phyloP scores from a whole-genome alignment of 2,113 vertebrate genomes.

The Geothlypis trichas region DNA sequence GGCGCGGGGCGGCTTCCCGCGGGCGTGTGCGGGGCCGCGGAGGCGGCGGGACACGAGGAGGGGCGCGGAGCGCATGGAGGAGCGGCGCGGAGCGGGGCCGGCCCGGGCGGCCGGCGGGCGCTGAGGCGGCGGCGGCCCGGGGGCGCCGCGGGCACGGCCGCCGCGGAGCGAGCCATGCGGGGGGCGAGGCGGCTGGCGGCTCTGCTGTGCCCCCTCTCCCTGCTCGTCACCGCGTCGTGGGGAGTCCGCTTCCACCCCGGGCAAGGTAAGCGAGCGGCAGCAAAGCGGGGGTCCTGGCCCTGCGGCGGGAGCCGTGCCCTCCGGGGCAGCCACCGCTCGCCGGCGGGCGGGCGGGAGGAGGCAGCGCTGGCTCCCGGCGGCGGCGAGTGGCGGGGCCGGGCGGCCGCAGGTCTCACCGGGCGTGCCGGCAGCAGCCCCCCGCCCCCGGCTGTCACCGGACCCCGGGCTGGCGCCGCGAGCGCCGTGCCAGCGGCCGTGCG shows the following conservation, averaged over 20 bases:
- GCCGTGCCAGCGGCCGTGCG: background rate
- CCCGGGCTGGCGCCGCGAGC: background rate
- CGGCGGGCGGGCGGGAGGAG: background rate
- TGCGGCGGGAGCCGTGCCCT: background rate
- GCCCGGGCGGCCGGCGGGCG: background rate
- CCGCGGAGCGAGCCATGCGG: conserved; percentile 78
- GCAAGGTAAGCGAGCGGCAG: conserved; percentile 79
- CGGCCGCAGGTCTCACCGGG: background rate
- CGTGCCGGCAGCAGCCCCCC: background rate
- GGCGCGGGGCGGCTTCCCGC: background rate
- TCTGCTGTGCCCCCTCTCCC: conserved; percentile 84
- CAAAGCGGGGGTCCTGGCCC: background rate
- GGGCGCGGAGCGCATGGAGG: conserved; percentile 26
- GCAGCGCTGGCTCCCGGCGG: background rate
- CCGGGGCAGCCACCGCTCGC: background rate
- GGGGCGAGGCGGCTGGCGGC: conserved; percentile 81
- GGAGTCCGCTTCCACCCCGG: conserved; percentile 83
- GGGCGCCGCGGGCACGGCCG: too few relatives aligned
- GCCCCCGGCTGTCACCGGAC: background rate
- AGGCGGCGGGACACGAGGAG: background rate
- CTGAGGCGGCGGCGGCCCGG: too few relatives aligned
- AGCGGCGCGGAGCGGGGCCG: background rate
- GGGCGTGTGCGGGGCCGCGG: background rate
- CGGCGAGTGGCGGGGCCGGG: too few relatives aligned
- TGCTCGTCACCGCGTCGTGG: conserved; percentile 74